Evolutionary conservation across 2,888 invertebrate genomes (phyloP).

Genomic region (Epistrophella euchroma): DNA sequence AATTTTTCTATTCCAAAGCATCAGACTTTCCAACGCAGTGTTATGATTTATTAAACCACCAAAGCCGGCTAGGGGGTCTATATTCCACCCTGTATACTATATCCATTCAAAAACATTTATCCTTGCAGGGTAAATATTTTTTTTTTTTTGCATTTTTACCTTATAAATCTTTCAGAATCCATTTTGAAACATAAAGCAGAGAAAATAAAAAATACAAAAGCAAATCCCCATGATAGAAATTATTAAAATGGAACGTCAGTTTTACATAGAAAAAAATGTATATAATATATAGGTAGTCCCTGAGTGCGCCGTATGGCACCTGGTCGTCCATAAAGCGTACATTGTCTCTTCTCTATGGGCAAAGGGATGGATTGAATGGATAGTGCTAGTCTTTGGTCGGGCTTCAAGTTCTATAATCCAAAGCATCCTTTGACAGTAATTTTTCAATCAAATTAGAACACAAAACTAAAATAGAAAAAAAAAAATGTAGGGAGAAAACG

Average conservation of each 20-base stretch:
- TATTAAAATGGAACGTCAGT: constrained; percentile 72
- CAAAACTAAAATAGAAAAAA: constrained; percentile 27
- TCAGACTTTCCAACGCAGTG: constrained; percentile 21
- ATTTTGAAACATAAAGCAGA: constrained; percentile 49
- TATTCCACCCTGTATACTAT: no score
- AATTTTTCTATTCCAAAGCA: constrained; percentile 12
- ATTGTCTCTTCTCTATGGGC: constrained; percentile 37
- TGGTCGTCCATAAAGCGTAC: constrained; percentile 63
- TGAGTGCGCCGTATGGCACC: constrained; percentile 27
- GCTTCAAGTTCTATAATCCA: constrained; percentile 18
- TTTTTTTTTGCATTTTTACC: constrained; percentile 20
- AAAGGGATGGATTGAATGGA: background rate
- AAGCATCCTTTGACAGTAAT: constrained; percentile 72
- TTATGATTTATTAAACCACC: constrained; percentile 68
- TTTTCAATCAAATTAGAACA: constrained; percentile 70
- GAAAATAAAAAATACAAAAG: constrained; percentile 41
- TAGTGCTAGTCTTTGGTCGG: background rate
- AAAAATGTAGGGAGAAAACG: background rate
- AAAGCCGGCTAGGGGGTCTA: background rate
- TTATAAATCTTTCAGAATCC: constrained; percentile 67
- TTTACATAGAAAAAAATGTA: constrained; percentile 26
- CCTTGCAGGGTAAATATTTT: constrained; percentile 23
- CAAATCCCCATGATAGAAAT: constrained; percentile 68
- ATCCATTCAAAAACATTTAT: constrained; percentile 17
- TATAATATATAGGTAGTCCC: background rate